Evolutionary conservation across 2,888 invertebrate species (phyloP).

Genomic region (Aricia artaxerxes): DNA sequence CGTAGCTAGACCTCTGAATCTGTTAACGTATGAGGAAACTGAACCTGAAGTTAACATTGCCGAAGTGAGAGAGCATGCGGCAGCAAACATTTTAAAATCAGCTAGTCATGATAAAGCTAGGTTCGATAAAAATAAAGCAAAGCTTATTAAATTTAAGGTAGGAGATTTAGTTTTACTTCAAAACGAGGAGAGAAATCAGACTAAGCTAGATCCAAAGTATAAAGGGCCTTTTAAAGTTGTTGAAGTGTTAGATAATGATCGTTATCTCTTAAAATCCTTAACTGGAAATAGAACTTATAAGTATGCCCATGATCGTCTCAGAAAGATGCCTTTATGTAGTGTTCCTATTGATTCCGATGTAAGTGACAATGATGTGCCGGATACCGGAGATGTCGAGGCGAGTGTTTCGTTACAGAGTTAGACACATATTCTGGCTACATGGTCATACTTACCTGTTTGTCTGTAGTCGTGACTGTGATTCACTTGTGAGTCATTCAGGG

Average conservation of each 20-base stretch:
- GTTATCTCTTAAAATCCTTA: background rate
- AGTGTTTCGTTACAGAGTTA: background rate
- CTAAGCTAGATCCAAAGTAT: slow-evolving; percentile 14
- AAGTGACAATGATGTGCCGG: background rate
- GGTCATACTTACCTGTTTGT: background rate
- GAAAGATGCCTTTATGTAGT: slow-evolving; percentile 2
- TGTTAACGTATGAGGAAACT: background rate
- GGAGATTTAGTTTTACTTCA: slow-evolving; percentile 2
- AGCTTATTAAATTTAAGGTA: background rate
- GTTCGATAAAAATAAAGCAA: slow-evolving; percentile 1
- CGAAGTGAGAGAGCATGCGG: too few relatives aligned
- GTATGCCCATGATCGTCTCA: background rate
- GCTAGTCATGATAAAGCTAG: too few relatives aligned
- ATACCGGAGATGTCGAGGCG: background rate
- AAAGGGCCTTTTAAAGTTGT: slow-evolving; percentile 4
- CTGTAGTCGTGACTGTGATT: too few relatives aligned
- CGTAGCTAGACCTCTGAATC: background rate
- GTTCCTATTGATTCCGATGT: background rate
- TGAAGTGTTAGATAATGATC: background rate
- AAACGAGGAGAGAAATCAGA: background rate
- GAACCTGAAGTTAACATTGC: too few relatives aligned
- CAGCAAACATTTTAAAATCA: too few relatives aligned
- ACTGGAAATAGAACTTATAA: background rate
- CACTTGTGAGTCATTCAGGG: too few relatives aligned
- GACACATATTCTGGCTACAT: background rate